phyloP scores from a whole-genome alignment of 37 sponge, comb jelly and placozoan species.

The Haliclona indistincta region DNA sequence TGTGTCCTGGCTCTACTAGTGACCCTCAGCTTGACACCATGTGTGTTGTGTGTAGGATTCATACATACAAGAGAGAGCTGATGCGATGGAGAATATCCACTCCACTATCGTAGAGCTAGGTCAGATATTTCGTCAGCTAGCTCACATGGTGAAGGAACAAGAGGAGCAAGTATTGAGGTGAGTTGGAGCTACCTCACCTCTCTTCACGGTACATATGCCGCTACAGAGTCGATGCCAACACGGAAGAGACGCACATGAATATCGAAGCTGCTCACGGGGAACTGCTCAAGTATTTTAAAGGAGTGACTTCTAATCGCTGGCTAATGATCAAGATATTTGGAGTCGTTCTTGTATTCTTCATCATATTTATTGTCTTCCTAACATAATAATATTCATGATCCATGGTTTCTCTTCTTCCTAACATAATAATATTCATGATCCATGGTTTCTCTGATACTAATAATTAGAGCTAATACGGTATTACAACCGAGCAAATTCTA shows the following conservation, averaged over 20 bases:
- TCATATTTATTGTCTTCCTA: constrained; percentile 95
- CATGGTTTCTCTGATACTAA: not conserved
- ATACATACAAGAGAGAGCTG: constrained; percentile 91
- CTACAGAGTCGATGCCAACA: constrained; percentile 90
- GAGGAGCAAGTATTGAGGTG: constrained; percentile 93
- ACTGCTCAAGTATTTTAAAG: constrained; percentile 96
- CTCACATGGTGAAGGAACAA: constrained; percentile 97
- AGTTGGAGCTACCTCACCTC: not conserved
- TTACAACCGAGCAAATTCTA: too few relatives aligned
- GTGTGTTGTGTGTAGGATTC: constrained; percentile 47
- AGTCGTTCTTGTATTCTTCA: constrained; percentile 90
- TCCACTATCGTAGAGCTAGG: constrained; percentile 97
- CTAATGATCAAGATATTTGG: constrained; percentile 96
- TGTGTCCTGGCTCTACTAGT: too few relatives aligned
- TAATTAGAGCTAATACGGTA: too few relatives aligned
- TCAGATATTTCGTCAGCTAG: constrained; percentile 90
- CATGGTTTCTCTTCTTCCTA: constrained; percentile 61
- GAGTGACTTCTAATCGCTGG: constrained; percentile 97
- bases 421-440: constrained; percentile 34
- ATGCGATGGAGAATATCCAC: constrained; percentile 94
- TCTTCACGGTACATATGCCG: too few relatives aligned
- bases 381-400: constrained; percentile 35
- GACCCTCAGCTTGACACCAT: too few relatives aligned
- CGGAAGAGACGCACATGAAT: constrained; percentile 81
- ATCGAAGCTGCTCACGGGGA: constrained; percentile 97